Conservation (phyloP, 1,140 invertebrate genomes). For the Bacillus rossius region DNA sequence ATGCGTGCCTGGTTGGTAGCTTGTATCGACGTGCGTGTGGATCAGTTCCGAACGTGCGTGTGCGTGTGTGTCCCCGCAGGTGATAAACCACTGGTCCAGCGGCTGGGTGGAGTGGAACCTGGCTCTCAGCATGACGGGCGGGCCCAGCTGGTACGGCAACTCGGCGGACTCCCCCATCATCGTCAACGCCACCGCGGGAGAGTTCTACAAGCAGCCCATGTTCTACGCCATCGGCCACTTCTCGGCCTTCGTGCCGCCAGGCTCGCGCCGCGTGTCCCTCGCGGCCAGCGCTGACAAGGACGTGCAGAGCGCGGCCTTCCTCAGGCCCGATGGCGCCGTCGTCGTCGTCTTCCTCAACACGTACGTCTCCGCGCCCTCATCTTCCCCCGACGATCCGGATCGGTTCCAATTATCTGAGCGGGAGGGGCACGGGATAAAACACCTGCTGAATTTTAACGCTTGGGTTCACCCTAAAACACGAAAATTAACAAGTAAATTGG, state of each 20-base stretch:
- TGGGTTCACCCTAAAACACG: no score
- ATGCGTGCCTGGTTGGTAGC: no score
- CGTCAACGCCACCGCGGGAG: constrained; percentile 54
- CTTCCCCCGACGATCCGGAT: no score
- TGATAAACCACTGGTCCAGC: constrained; percentile 60
- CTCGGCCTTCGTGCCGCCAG: constrained; percentile 67
- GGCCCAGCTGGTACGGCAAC: constrained; percentile 75
- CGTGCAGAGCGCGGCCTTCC: neutral
- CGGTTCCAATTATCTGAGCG: no score
- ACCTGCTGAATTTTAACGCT: no score
- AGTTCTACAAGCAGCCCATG: constrained; percentile 87
- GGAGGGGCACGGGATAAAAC: no score
- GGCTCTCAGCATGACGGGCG: constrained; percentile 65
- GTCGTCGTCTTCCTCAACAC: neutral
- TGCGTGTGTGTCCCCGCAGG: constrained; percentile 48
- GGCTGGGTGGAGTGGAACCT: constrained; percentile 91
- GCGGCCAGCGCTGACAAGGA: neutral
- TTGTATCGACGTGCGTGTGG: no score
- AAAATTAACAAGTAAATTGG: no score
- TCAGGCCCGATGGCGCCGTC: neutral
- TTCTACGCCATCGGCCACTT: constrained; percentile 85
- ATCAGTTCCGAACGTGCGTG: no score
- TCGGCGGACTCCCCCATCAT: constrained; percentile 74
- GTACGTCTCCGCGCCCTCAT: no score
- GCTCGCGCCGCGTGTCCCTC: constrained; percentile 47